phyloP scores from a whole-genome alignment of 2,797 vertebrate species.

The Remorina albescens region DNA sequence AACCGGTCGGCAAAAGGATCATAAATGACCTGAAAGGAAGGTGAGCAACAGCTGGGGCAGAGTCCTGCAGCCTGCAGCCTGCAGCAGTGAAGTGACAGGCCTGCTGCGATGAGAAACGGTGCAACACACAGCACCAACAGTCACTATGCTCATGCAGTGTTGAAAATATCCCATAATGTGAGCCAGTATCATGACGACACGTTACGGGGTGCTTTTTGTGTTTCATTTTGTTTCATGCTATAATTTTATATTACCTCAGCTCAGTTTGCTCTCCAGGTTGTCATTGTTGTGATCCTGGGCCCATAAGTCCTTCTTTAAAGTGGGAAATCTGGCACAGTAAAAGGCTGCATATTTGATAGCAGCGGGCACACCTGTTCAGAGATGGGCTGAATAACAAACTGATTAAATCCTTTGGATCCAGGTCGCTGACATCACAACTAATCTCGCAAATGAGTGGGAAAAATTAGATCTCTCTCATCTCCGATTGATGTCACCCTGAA shows the following conservation, averaged over 20 bases:
- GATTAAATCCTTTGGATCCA: conserved; percentile 74
- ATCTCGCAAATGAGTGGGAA: conserved; percentile 80
- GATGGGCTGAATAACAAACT: conserved; percentile 74
- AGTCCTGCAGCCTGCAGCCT: background rate
- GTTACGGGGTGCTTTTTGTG: background rate
- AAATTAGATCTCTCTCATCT: conserved; percentile 74
- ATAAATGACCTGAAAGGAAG: conserved; percentile 3
- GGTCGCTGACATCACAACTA: conserved; percentile 77
- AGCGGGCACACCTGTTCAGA: conserved; percentile 73
- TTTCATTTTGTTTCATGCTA: background rate
- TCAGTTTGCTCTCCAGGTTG: conserved; percentile 40
- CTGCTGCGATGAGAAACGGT: conserved; percentile 10
- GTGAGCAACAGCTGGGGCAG: conserved; percentile 25
- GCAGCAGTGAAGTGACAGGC: conserved; percentile 20
- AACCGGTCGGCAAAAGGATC: background rate
- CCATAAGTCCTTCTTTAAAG: conserved; percentile 52
- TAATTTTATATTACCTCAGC: background rate
- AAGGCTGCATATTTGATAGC: conserved; percentile 71
- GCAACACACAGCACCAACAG: conserved; percentile 4
- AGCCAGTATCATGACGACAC: conserved; percentile 38
- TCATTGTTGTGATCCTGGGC: conserved; percentile 56
- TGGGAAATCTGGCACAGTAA: conserved; percentile 65
- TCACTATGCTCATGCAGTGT: conserved; percentile 15
- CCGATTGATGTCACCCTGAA: conserved; percentile 58
- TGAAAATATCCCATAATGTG: background rate